A percentile compares a stretch with the other conserved stretches of the same genome.
Conservation (phyloP, 2,888 invertebrate genomes). For the Lepetodrilus schrolli region DNA sequence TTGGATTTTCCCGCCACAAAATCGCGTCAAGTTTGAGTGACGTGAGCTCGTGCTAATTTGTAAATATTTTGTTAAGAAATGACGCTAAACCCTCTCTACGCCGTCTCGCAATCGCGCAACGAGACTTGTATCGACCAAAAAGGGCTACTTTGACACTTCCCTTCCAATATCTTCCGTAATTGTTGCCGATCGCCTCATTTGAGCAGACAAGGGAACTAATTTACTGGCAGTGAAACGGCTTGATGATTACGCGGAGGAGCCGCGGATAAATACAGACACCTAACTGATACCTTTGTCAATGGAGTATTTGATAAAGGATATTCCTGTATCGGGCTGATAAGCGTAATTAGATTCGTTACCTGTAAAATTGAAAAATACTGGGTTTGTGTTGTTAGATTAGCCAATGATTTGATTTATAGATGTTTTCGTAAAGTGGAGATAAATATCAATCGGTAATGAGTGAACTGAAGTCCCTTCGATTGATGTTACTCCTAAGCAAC, state of each 20-base stretch:
- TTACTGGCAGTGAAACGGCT: conserved; percentile 18
- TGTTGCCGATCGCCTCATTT: conserved; percentile 4
- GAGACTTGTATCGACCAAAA: background rate
- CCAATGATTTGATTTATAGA: background rate
- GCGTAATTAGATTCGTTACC: background rate
- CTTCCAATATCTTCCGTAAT: conserved; percentile 22
- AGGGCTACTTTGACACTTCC: conserved; percentile 25
- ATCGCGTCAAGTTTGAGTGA: conserved; percentile 21
- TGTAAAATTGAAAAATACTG: conserved; percentile 26
- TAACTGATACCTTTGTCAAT: background rate
- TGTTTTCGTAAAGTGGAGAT: background rate
- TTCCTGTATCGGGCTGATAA: background rate
- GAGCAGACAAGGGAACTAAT: conserved; percentile 27
- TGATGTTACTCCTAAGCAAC: too few relatives aligned
- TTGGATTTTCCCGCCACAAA: conserved; percentile 27
- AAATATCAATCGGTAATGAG: background rate
- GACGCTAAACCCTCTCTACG: conserved; percentile 27
- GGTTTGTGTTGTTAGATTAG: background rate
- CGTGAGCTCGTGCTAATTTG: conserved; percentile 27
- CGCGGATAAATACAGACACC: conserved; percentile 27
- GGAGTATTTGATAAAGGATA: conserved; percentile 7
- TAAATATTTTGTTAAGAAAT: conserved; percentile 31
- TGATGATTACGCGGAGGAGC: conserved; percentile 22
- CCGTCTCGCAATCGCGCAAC: conserved; percentile 14
- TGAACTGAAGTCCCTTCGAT: too few relatives aligned